Evolutionary conservation across 2,888 invertebrate species (phyloP).

Genomic region (Drosophila multiciliata): DNA sequence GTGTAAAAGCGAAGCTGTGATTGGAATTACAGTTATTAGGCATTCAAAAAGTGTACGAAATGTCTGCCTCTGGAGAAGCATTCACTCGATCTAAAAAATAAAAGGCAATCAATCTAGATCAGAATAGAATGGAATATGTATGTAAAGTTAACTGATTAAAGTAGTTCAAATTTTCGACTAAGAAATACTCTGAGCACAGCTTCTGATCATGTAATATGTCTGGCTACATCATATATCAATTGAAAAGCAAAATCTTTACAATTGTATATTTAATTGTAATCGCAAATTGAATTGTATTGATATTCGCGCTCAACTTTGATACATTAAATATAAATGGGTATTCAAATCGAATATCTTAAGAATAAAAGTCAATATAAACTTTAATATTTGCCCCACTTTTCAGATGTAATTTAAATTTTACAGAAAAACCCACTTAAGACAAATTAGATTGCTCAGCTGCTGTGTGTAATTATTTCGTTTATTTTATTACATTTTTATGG

Average conservation of each 20-base stretch:
- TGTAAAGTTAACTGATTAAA: not conserved
- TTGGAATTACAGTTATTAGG: slow-evolving; percentile 1
- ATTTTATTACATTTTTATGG: slow-evolving; percentile 21
- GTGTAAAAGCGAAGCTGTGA: not conserved
- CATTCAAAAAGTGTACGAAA: not conserved
- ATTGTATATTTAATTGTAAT: not conserved
- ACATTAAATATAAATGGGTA: not conserved
- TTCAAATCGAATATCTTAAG: not conserved
- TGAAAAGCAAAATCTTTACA: not conserved
- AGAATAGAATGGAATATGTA: not conserved
- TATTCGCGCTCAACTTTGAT: not conserved
- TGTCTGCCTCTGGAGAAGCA: not conserved
- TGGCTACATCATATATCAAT: not conserved
- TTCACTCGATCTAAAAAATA: not conserved
- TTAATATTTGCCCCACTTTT: not conserved
- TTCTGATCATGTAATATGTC: not conserved
- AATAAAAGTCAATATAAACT: not conserved
- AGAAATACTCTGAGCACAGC: not conserved
- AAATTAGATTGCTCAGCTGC: not conserved
- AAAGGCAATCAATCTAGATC: not conserved
- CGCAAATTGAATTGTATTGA: not conserved
- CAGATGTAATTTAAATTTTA: not conserved
- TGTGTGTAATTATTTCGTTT: slow-evolving; percentile 11
- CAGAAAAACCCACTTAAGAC: not conserved
- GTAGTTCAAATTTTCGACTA: not conserved